Base-by-base conservation (phyloP, 2,797 vertebrate species). In the Myotis daubentonii region DNA sequence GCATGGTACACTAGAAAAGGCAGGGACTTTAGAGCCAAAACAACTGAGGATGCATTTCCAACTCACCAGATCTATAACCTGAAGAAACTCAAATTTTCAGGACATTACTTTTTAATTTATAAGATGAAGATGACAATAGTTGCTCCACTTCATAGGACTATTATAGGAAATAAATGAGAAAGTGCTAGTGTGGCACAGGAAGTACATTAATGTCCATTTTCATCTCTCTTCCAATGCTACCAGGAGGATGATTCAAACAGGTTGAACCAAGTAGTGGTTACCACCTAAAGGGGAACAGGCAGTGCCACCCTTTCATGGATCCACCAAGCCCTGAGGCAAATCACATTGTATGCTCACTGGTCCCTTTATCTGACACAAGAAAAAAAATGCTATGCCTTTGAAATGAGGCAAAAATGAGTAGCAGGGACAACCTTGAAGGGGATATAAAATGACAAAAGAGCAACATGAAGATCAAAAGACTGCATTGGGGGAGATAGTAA, bases 1-100 rank as follows among this genome's bases (percentile, higher is more conserved):
- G 25, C n/a, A 85, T 33, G 33, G 33, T 74, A 51, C 30, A 25
- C 28, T 60, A 76, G 38, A 91, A 93, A 95, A 55, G 49, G 38
- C 33, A 82, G 22, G 15, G 25, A 30, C 53, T 86, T 23, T 57
- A 9, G 25, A 84, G 8, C 72, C 41, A 60, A 41, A 87, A 25
- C 8, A 49, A 55, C 78, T 84, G 57, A 90, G 44, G 66, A 75
- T 51, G 10, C 20, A 84, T 86, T 79, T 66, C 41, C 20, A 89
- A 85, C 36, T 44, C 49, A 80, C 51, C 15, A 92, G 75, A 62
- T 86, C 4, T 89, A 38, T 62, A 47, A 71, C 75, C 53, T 44
- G 20, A 93, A 72, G 49, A 91, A 96, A 90, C 9, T 90, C 55
- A 75, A 79, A 79, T 94, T 68, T 51, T 68, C 65, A 83, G 41